Percentiles rank a stretch among this genome's conserved stretches.
Evolutionary conservation across 2,113 vertebrate species (phyloP).

Genomic region (Suricata suricatta): DNA sequence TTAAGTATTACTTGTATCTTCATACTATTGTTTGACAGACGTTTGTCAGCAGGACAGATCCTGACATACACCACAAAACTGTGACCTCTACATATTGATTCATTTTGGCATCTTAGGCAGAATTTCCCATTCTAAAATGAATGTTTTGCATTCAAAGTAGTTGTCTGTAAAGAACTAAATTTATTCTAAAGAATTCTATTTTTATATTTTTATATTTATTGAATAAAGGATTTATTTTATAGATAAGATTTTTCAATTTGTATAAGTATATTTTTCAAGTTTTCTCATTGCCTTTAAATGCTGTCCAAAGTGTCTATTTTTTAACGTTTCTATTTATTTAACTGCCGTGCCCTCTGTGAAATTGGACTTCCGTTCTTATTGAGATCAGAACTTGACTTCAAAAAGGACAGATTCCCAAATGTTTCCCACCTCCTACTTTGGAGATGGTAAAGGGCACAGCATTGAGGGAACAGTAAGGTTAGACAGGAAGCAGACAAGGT

Average conservation of each 20-base stretch:
- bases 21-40: neutral
- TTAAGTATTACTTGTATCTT: neutral
- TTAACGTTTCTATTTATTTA: neutral
- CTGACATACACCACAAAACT: neutral
- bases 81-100: neutral
- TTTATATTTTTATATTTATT: neutral
- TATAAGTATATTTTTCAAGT: neutral
- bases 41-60: neutral
- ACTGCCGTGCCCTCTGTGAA: neutral
- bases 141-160: neutral
- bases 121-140: neutral
- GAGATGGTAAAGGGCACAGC: neutral
- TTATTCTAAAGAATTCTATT: neutral
- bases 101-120: neutral
- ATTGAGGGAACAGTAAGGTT: neutral
- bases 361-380: neutral
- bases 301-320: neutral
- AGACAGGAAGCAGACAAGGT: neutral
- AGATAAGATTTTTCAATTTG: neutral
- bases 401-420: neutral
- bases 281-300: neutral
- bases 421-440: neutral
- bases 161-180: neutral
- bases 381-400: neutral
- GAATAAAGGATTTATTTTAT: neutral